Evolutionary conservation across 2,113 vertebrate genomes (phyloP), one percentile per base, ranked within the genome.

Genomic region (Aleadryas rufinucha): DNA sequence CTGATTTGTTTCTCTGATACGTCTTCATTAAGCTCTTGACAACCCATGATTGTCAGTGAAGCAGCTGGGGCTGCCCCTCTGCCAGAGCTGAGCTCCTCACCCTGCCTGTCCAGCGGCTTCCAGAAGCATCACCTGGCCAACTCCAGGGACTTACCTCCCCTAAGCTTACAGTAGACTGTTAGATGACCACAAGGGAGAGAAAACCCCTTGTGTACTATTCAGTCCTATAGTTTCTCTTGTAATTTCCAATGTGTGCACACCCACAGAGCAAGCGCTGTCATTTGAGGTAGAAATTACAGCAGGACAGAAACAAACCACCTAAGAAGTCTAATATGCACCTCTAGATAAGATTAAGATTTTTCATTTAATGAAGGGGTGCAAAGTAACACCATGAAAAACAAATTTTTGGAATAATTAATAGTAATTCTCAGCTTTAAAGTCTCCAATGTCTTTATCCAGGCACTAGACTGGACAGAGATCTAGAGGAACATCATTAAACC

Each of bases 281-380:
- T 88, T 65, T 47, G 23, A 90, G 45, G 42, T n/a, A 90, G 71
- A 88, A 90, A 79, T 76, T 69, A 61, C 11, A 70, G 17, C 20
- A 86, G 14, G 20, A 17, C 16, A 88, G 66, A 85, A 90, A 59
- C 70, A 71, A 82, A 6, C 21, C 37, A 28, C 30, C 16, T 50
- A 41, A 84, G 39, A 66, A 83, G 14, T 56, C 41, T 69, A n/a
- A 68, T 45, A 53, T 30, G 27, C 8, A 61, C 53, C 28, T 52
- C 6, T 65, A 23, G n/a, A 79, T 23, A 68, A 82, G 30, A 52
- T 74, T 80, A 86, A 63, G 35, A 78, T 14, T 50, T 33, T 44
- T 68, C 18, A 30, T 64, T 82, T 87, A 74, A 81, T 72, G 59
- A 90, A 77, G 13, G 13, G 6, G 13, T 64, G 23, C 4, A 56